These are phyloP conservation scores for Tetragonula carbonaria DNA, from an alignment of 2,888 invertebrate genomes.

Conservation along the genomic window DNA sequence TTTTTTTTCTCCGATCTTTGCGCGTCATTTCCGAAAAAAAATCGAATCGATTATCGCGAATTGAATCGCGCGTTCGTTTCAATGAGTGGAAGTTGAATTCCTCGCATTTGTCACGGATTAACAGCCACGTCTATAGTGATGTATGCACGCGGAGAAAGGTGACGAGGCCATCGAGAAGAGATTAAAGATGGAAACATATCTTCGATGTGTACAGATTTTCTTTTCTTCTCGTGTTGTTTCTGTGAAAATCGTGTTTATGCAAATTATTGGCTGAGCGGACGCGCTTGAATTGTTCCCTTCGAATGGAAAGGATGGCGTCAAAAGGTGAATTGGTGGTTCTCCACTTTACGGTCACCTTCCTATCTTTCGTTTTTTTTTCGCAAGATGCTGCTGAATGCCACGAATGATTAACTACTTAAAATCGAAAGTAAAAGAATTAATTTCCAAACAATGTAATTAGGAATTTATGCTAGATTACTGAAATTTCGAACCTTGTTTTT, in stretches of 20 bases:
- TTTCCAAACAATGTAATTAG: no score
- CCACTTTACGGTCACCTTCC: background rate
- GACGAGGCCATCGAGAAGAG: constrained; percentile 28
- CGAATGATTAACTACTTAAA: no score
- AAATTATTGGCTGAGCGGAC: constrained; percentile 9
- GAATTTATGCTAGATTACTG: no score
- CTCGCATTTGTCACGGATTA: constrained; percentile 13
- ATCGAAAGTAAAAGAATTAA: no score
- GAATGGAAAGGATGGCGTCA: constrained; percentile 22
- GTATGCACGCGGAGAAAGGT: constrained; percentile 17
- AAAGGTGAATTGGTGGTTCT: constrained; percentile 6
- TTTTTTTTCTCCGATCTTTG: background rate
- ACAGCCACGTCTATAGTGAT: background rate
- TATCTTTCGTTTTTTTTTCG: background rate
- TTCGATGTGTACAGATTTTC: constrained; percentile 13
- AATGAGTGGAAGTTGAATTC: background rate
- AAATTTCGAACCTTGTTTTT: no score
- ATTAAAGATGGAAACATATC: constrained; percentile 24
- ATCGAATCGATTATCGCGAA: background rate
- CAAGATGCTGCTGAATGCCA: no score
- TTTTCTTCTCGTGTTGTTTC: constrained; percentile 3
- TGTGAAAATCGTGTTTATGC: constrained; percentile 35
- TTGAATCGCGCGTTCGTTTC: background rate
- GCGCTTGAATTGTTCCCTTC: constrained; percentile 3
- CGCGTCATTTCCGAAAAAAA: background rate